Percentiles rank a stretch among this genome's conserved stretches.
phyloP scores from a whole-genome alignment of 2,797 vertebrate genomes.

The Sylvilagus floridanus region DNA sequence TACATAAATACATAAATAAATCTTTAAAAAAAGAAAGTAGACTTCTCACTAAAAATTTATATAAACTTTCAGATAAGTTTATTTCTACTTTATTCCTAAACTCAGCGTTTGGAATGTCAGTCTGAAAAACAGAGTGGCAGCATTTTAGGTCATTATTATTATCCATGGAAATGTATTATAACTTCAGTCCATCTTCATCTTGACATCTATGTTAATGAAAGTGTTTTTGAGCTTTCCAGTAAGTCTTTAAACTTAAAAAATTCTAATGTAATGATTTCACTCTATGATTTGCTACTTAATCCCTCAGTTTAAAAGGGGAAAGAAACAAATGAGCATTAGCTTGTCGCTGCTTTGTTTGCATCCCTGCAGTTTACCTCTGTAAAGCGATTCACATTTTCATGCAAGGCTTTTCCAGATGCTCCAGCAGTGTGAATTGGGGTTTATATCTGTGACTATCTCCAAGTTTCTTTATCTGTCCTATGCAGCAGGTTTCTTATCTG shows the following conservation, averaged over 20 bases:
- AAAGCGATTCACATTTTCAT: conserved; percentile 80
- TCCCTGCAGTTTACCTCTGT: conserved; percentile 67
- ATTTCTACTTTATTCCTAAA: not conserved
- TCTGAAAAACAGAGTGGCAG: not conserved
- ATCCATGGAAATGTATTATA: not conserved
- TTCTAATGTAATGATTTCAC: not conserved
- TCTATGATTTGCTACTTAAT: conserved; percentile 63
- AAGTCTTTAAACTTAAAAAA: conserved; percentile 25
- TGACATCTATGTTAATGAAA: conserved; percentile 22
- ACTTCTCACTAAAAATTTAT: not conserved
- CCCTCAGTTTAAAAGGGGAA: not conserved
- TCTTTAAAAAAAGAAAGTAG: not conserved
- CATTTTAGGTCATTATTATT: not conserved
- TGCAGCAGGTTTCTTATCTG: conserved; percentile 88
- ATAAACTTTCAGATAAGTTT: not conserved
- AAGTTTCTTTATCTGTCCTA: conserved; percentile 87
- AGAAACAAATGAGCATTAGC: conserved; percentile 37
- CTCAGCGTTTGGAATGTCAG: not conserved
- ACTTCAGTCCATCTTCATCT: not conserved
- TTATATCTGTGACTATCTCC: conserved; percentile 86
- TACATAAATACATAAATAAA: too few species aligned
- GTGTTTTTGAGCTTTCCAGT: not conserved
- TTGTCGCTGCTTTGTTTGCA: conserved; percentile 63
- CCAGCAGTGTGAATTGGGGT: conserved; percentile 73
- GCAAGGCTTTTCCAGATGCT: conserved; percentile 74